Evolutionary conservation across 2,113 vertebrate genomes (phyloP).

Genomic region (Psittacara wagleri): DNA sequence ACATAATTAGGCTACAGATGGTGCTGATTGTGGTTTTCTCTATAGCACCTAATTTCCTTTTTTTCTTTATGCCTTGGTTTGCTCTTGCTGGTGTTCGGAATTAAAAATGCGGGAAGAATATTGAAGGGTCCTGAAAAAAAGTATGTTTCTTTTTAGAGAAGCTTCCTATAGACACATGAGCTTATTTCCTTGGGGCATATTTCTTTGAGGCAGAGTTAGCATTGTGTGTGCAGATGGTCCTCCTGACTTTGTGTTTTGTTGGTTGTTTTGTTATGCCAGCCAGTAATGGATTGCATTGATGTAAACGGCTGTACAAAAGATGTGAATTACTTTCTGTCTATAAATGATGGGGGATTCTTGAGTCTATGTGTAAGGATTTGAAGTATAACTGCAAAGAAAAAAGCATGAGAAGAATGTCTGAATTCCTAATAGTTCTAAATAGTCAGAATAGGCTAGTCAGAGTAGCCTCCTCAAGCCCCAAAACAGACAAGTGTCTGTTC

Average conservation of each 20-base stretch:
- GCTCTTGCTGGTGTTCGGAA: not conserved
- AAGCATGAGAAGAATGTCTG: not conserved
- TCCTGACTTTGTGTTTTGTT: not conserved
- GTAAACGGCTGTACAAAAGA: not conserved
- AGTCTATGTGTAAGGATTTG: not conserved
- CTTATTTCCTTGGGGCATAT: not conserved
- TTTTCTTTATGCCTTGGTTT: not conserved
- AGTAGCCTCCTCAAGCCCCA: not conserved
- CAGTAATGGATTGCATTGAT: not conserved
- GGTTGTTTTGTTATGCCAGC: not conserved
- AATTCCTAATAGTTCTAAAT: not conserved
- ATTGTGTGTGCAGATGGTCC: not conserved
- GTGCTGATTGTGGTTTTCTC: not conserved
- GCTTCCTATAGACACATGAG: not conserved
- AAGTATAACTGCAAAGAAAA: not conserved
- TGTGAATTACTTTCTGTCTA: not conserved
- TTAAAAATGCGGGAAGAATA: not conserved
- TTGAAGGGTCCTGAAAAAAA: not conserved
- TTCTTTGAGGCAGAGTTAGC: not conserved
- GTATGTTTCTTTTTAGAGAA: not conserved
- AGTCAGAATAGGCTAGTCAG: not conserved
- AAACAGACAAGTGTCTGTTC: not conserved
- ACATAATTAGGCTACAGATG: not conserved
- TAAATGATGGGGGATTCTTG: not conserved
- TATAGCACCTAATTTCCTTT: not conserved